Base-by-base conservation (phyloP, 2,888 invertebrate species). In the Chironomus tentans region DNA sequence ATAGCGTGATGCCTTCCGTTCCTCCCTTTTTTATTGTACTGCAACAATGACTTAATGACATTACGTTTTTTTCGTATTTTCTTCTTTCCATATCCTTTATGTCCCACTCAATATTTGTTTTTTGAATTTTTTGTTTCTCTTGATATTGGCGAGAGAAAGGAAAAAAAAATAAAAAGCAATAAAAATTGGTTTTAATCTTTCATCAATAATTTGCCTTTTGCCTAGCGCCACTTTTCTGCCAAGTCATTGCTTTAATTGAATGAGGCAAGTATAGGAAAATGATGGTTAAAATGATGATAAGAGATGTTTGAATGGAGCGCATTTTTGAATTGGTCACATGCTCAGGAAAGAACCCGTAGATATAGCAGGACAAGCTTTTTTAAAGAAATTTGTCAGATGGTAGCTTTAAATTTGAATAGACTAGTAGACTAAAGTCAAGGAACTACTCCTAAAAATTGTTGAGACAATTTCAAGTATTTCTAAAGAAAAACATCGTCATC, bases 101-200 rank as follows among this genome's bases (percentile, higher is more conserved):
- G 38, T 15, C 56, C 56, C 15, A 38, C 38, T 38, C 38, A 38
- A 38, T 38, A 38, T 38, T 38, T 38, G 38, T 38, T 38, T 38
- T 28, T 28, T 28, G 28, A 28, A 4, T 5, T 28, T 28, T 28
- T 28, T 38, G 10, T 38, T 1, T 38, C 38, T 38, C 38, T 38
- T 38, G 38, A 38, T 38, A 10, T 38, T 38, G 18, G 56, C 56
- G 56, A 56, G 15, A 56, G 10, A 38, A 38, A 10, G 10, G n/a
- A n/a, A n/a, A n/a, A 28, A 38, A 56, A 7, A 56, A 18, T 56
- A 56, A 56, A 56, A 56, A 7, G 21, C 65, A 3, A 65, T 65
- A 65, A 65, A 70, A 70, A 70, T 28, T 56, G 62, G 18, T 73
- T 73, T 73, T 68, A 74, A 74, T 74, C 74, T 68, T 74, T 48